Base-by-base conservation (phyloP, 2,888 invertebrate species). In the Drosophila hamatofila region DNA sequence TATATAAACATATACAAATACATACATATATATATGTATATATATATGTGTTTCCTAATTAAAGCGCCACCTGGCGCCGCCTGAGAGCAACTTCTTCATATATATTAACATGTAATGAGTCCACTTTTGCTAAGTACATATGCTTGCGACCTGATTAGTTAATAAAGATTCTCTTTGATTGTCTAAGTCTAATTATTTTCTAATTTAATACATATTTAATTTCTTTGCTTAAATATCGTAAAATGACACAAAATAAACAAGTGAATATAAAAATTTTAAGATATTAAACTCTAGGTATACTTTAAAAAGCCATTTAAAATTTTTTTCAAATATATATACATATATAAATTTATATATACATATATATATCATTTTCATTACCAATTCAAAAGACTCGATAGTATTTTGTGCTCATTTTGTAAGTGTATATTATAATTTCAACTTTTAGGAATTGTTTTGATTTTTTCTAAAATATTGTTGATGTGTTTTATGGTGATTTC, bases 61-160 rank as follows among this genome's bases (percentile, higher is more conserved):
- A n/a, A 48, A n/a, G n/a, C 27, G 48, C 48, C 27, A 49, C 25
- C 49, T 49, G 49, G 49, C 18, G 18, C 18, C 7, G n/a, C n/a
- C n/a, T n/a, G 18, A 12, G 30, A 30, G 27, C 5, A 9, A 48
- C 27, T 6, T n/a, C 27, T n/a, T 48, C n/a, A n/a, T 6, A 30
- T 18, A 48, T 27, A 18, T 48, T 11, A 18, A 18, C 11, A n/a
- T 27, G 30, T 18, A 27, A 27, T 6, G 6, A 27, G 11, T 48
- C n/a, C 11, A 48, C 27, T 48, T 14, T 11, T 6, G 2, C 27
- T 2, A n/a, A 16, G 2, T 8, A 16, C 46, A 46, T 2, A 46
- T 46, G 16, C 48, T n/a, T 11, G 46, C 14, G 1, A 0, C 21
- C 23, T 16, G 44, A 21, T 16, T 5, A 27, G 27, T n/a, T 48